phyloP scores from a whole-genome alignment of 2,113 vertebrate species.

The Phyllostomus hastatus region DNA sequence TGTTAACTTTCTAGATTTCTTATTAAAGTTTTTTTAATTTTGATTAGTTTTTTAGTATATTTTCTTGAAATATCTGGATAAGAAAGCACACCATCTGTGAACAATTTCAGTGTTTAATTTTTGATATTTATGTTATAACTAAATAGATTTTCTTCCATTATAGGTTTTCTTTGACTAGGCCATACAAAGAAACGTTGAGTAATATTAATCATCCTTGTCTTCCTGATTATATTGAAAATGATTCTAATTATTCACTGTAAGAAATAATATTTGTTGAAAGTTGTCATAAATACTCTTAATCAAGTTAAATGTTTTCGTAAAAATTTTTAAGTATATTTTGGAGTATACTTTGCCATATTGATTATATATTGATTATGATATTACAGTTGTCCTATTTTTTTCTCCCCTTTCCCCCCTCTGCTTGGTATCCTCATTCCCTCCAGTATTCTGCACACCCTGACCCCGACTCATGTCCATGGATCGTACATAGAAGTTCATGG shows the following conservation, averaged over 20 bases:
- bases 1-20: background rate
- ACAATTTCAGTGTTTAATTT: background rate
- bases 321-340: too few species aligned
- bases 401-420: too few species aligned
- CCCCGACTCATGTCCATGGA: too few species aligned
- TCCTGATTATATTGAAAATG: background rate
- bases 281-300: background rate
- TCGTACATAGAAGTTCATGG: too few species aligned
- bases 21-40: background rate
- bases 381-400: too few species aligned
- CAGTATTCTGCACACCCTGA: too few species aligned
- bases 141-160: background rate
- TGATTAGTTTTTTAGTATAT: background rate
- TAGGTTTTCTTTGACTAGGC: background rate
- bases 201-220: background rate
- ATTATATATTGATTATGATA: too few species aligned
- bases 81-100: background rate
- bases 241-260: background rate
- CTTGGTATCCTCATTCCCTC: too few species aligned
- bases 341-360: too few species aligned
- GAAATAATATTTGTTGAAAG: background rate
- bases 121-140: background rate
- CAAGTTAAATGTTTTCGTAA: background rate
- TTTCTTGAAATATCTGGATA: background rate
- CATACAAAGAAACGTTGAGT: background rate